These are phyloP conservation scores for Indicator indicator DNA, from an alignment of 2,113 vertebrate species.

Conservation along the genomic window DNA sequence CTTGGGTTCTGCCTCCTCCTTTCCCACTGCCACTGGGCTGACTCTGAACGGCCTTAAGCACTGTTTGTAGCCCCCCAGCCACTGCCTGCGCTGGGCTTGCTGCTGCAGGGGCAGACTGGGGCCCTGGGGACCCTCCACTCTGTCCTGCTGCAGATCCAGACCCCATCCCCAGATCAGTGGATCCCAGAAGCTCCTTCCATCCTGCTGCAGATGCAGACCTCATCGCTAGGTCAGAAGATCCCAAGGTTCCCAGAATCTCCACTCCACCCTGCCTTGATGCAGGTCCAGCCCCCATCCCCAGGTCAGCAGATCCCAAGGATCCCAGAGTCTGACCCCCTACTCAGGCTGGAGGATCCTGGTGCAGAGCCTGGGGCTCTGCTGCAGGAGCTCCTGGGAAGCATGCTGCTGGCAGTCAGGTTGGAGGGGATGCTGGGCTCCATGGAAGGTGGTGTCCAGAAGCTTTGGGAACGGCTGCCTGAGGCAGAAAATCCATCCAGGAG, in stretches of 20 bases:
- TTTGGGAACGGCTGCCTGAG: neutral
- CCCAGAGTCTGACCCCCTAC: no score
- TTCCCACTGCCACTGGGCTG: fast-evolving
- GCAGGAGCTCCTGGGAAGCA: fast-evolving
- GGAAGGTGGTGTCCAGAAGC: neutral
- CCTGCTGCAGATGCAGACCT: no score
- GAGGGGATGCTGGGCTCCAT: no score
- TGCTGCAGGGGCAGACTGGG: no score
- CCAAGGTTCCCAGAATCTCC: no score
- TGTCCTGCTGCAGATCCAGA: neutral
- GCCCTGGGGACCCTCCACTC: neutral
- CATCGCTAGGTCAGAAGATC: no score
- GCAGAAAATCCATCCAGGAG: neutral
- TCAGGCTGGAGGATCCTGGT: no score
- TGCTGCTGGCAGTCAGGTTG: neutral
- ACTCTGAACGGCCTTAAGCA: fast-evolving
- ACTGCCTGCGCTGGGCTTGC: neutral
- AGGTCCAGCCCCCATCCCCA: no score
- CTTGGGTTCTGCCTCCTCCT: fast-evolving
- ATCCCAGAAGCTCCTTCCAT: neutral
- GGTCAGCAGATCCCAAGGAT: fast-evolving
- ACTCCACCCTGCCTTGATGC: no score
- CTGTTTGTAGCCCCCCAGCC: fast-evolving
- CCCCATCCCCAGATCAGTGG: no score
- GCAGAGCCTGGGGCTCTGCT: no score